Conservation (phyloP, 1,140 invertebrate genomes). For the Mylabris phalerata region DNA sequence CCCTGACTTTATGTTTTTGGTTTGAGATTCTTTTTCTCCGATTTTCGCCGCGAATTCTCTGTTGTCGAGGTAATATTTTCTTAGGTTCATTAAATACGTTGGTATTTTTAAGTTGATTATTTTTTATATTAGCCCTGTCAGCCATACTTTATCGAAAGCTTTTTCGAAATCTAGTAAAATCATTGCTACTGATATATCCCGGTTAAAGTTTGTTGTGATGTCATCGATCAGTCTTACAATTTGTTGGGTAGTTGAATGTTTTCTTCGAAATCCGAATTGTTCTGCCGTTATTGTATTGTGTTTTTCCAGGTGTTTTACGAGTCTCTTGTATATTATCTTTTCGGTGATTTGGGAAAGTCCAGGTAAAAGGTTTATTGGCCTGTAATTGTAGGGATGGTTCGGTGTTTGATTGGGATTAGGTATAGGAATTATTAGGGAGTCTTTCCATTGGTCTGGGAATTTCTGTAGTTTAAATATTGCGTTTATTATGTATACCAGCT, state of each 20-base stretch:
- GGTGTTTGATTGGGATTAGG: no score
- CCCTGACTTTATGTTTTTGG: neutral
- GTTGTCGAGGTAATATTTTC: conserved; percentile 23
- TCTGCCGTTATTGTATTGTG: neutral
- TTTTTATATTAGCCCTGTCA: conserved; percentile 33
- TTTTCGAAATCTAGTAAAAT: conserved; percentile 34
- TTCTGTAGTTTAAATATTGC: no score
- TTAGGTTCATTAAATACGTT: conserved; percentile 19
- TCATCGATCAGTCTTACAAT: conserved; percentile 35
- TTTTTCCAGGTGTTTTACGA: neutral
- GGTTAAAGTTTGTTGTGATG: conserved; percentile 34
- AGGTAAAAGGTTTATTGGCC: conserved; percentile 36
- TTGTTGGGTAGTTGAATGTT: conserved; percentile 36
- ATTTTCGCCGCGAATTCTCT: conserved; percentile 24
- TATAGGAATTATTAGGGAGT: no score
- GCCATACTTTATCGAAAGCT: conserved; percentile 38
- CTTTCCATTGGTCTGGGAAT: no score
- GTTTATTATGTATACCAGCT: no score
- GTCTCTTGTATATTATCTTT: no score
- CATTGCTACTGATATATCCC: conserved; percentile 15
- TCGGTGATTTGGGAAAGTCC: conserved; percentile 34
- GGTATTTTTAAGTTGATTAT: conserved; percentile 16
- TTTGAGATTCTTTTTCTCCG: conserved; percentile 8
- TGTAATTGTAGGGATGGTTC: conserved; percentile 18
- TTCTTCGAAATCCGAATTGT: conserved; percentile 22